Base-by-base conservation (phyloP, 1,140 invertebrate species). In the Lanistes nyassanus region DNA sequence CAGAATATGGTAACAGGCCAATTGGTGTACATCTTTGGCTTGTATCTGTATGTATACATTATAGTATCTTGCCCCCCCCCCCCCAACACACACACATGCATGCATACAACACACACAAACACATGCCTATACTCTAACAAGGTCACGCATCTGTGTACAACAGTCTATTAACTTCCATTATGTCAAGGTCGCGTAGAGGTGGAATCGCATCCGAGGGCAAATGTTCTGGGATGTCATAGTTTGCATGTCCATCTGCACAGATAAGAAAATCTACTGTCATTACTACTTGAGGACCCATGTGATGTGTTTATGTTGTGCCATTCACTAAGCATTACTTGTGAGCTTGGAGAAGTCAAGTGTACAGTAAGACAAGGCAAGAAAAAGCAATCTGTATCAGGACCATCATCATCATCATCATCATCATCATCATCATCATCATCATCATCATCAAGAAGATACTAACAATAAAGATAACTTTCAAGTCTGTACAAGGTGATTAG, bases 141-240 rank as follows among this genome's bases (percentile, higher is more conserved):
- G 23, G 51, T 58, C 29, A 65, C 11, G 36, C 56, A 42, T 79
- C 68, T 42, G 69, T n/a, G 66, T 92, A 93, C 75, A 93, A 87
- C 56, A 84, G 83, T 80, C 88, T 87, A 80, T 91, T 92, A 78
- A 93, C 91, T 74, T 91, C 88, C 53, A 89, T 88, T 66, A 92
- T 91, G n/a, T 90, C 89, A 79, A 93, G 90, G 82, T 93, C 92
- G 71, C 85, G 91, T n/a, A 92, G 90, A 31, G 91, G 89, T 47
- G 92, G 91, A 75, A 93, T 91, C 23, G 90, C 90, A 74, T 83
- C 78, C 7, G 75, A 74, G 21, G 60, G 58, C 3, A 47, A 31
- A 60, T 47, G 58, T n/a, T 47, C 36, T n/a, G 36, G 34, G 19
- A 31, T 42, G 29, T 51, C 74, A 65, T 64, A 70, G 29, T 36